A percentile compares a stretch with the other conserved stretches of the same genome.
These are phyloP conservation scores for Falco concolor DNA, from an alignment of 2,797 vertebrate species.

Conservation along the genomic window DNA sequence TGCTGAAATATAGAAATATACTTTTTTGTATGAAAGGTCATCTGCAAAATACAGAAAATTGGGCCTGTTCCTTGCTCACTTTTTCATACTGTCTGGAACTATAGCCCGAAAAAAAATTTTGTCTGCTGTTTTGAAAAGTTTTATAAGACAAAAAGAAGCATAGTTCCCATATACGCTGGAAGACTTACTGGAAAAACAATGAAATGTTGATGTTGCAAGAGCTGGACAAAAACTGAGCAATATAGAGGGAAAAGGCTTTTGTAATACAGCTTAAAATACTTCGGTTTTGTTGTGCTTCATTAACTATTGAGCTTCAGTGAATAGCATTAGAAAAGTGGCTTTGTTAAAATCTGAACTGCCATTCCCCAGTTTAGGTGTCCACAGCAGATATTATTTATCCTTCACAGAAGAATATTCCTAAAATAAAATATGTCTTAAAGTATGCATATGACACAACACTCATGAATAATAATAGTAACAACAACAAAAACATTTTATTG, in stretches of 20 bases:
- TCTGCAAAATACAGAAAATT: conserved; percentile 43
- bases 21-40: conserved; percentile 44
- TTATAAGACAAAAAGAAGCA: neutral
- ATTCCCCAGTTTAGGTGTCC: neutral
- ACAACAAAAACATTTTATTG: neutral
- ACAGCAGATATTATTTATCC: neutral
- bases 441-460: neutral
- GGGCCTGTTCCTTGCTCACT: conserved; percentile 1
- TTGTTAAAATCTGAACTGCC: neutral
- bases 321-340: neutral
- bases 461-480: neutral
- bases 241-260: conserved; percentile 11
- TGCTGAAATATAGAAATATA: neutral
- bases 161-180: conserved; percentile 12
- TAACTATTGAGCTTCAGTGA: neutral
- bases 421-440: neutral
- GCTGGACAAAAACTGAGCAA: neutral
- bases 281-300: neutral
- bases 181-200: conserved; percentile 31
- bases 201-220: conserved; percentile 39
- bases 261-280: neutral
- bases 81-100: conserved; percentile 32
- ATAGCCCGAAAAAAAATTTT: neutral
- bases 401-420: neutral
- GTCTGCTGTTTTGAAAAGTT: conserved; percentile 20